Conservation (phyloP, 1,140 invertebrate species). For the Diuraphis noxia region DNA sequence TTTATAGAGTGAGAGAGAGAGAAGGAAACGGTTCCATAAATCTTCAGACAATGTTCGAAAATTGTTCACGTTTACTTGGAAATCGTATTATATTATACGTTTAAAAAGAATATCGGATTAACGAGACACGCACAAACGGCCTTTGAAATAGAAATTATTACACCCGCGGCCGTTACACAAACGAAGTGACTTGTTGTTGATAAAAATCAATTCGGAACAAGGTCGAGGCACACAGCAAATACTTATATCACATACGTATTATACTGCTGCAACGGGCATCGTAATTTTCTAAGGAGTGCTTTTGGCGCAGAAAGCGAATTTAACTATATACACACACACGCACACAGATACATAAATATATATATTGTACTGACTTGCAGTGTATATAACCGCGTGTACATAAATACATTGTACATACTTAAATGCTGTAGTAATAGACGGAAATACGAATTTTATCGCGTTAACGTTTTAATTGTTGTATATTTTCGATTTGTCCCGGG, state of each 20-base stretch:
- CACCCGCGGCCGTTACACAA: neutral
- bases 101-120: conserved; percentile 38
- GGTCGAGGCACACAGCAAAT: neutral
- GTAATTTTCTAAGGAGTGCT: conserved; percentile 7
- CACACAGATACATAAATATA: neutral
- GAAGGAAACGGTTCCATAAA: conserved; percentile 1
- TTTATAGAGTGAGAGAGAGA: neutral
- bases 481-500: neutral
- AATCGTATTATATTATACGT: neutral
- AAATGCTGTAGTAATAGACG: neutral
- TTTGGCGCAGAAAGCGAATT: conserved; percentile 1
- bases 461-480: neutral
- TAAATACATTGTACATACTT: neutral
- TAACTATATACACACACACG: neutral
- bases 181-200: conserved; percentile 28
- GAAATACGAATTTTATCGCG: neutral
- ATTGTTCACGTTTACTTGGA: conserved; percentile 12
- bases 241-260: no score
- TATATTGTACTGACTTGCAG: neutral
- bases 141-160: conserved; percentile 24
- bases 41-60: conserved; percentile 18
- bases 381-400: neutral
- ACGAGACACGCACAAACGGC: conserved; percentile 19
- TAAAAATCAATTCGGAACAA: conserved; percentile 43
- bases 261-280: neutral